These are phyloP conservation scores for Teleogryllus oceanicus DNA, from an alignment of 2,888 invertebrate species.

Conservation along the genomic window DNA sequence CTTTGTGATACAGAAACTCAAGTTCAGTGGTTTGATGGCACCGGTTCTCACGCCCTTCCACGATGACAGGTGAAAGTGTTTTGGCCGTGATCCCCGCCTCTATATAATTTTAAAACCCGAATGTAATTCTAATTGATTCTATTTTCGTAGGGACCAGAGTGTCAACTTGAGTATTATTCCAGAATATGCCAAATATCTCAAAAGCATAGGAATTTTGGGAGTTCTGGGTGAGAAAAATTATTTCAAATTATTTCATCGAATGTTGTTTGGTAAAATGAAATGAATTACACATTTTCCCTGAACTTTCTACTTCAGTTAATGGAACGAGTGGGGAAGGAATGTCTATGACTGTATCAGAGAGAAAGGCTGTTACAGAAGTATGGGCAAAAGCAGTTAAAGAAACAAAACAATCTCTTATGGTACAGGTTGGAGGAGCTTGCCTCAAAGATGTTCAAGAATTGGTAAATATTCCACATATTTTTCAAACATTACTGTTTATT, in stretches of 20 bases:
- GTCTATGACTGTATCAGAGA: constrained; percentile 62
- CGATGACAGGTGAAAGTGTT: constrained; percentile 52
- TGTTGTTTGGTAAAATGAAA: background rate
- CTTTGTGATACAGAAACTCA: constrained; percentile 36
- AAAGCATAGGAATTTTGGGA: constrained; percentile 59
- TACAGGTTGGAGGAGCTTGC: constrained; percentile 69
- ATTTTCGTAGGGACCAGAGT: constrained; percentile 43
- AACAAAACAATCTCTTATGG: constrained; percentile 60
- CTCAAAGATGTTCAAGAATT: constrained; percentile 66
- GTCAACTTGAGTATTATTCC: constrained; percentile 57
- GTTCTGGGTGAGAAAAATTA: constrained; percentile 58
- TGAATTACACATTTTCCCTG: background rate
- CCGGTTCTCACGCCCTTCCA: constrained; percentile 70
- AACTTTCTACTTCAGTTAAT: constrained; percentile 56
- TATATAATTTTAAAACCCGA: constrained; percentile 19
- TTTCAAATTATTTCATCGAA: background rate
- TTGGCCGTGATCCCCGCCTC: background rate
- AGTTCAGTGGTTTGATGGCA: constrained; percentile 62
- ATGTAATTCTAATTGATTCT: constrained; percentile 37
- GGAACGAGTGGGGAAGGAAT: constrained; percentile 78
- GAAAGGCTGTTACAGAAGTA: constrained; percentile 62
- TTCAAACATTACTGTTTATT: background rate
- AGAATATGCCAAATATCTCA: constrained; percentile 62
- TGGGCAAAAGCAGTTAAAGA: constrained; percentile 58
- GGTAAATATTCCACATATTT: constrained; percentile 48